These are phyloP conservation scores for Natrix natrix DNA, from an alignment of 2,797 vertebrate species.

Conservation along the genomic window DNA sequence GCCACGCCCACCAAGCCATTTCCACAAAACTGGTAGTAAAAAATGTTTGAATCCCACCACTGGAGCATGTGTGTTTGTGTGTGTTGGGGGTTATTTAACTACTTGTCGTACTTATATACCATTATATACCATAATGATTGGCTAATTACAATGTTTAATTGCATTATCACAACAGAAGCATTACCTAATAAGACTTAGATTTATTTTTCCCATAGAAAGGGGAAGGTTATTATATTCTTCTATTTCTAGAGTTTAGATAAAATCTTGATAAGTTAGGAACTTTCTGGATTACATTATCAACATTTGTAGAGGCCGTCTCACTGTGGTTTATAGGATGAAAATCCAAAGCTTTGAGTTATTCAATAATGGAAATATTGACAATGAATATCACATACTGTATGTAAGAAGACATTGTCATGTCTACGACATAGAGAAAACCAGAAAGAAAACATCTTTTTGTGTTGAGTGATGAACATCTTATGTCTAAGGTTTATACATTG, in stretches of 20 bases:
- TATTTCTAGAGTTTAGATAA: not conserved
- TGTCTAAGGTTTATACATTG: not conserved
- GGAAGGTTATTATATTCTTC: not conserved
- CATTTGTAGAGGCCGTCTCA: not conserved
- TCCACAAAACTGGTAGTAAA: no score
- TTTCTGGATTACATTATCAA: not conserved
- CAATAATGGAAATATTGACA: not conserved
- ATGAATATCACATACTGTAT: not conserved
- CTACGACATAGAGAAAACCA: not conserved
- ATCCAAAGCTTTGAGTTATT: not conserved
- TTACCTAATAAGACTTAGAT: not conserved
- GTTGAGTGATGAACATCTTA: not conserved
- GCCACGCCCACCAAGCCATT: no score
- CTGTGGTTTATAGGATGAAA: not conserved
- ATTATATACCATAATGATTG: not conserved
- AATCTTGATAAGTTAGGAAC: not conserved
- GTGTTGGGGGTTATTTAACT: not conserved
- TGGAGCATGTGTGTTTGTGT: not conserved
- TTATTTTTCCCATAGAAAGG: not conserved
- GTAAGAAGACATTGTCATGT: not conserved
- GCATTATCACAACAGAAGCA: not conserved
- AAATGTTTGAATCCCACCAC: no score
- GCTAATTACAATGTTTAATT: not conserved
- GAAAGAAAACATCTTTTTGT: not conserved
- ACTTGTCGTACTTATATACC: not conserved